Conservation (phyloP, 1,140 invertebrate genomes). For the Apis laboriosa region DNA sequence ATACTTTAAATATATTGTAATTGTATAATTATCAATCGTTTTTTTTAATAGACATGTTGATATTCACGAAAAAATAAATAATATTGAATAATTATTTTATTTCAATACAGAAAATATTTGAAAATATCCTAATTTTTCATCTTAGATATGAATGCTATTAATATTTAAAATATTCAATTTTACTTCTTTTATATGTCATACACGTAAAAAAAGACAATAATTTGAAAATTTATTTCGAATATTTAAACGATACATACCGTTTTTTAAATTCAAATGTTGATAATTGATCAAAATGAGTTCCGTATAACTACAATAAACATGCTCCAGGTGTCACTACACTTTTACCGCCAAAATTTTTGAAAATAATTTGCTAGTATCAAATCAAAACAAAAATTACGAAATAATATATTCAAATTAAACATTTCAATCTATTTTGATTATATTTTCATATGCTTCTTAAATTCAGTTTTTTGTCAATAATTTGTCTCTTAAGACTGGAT, state of each 20-base stretch:
- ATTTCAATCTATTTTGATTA: background rate
- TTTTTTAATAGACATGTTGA: background rate
- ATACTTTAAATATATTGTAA: background rate
- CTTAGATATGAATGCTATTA: background rate
- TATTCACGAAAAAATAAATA: background rate
- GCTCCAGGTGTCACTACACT: slow-evolving; percentile 6
- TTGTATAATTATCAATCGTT: background rate
- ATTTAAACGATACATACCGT: background rate
- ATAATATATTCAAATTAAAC: background rate
- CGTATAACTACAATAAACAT: background rate
- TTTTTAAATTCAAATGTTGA: slow-evolving; percentile 5
- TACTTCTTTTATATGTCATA: background rate
- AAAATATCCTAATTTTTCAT: background rate
- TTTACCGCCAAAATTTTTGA: slow-evolving; percentile 14
- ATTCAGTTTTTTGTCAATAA: background rate
- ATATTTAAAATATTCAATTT: background rate
- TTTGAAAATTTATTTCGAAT: background rate
- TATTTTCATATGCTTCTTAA: background rate
- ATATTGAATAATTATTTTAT: no score
- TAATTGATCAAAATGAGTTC: background rate
- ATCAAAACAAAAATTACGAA: background rate
- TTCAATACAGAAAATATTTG: background rate
- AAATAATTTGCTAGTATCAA: background rate
- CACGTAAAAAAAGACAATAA: background rate
- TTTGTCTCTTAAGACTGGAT: background rate